Evolutionary conservation across 2,888 invertebrate genomes (phyloP), one percentile per base, ranked within the genome.

Genomic region (Cordilura impudica): DNA sequence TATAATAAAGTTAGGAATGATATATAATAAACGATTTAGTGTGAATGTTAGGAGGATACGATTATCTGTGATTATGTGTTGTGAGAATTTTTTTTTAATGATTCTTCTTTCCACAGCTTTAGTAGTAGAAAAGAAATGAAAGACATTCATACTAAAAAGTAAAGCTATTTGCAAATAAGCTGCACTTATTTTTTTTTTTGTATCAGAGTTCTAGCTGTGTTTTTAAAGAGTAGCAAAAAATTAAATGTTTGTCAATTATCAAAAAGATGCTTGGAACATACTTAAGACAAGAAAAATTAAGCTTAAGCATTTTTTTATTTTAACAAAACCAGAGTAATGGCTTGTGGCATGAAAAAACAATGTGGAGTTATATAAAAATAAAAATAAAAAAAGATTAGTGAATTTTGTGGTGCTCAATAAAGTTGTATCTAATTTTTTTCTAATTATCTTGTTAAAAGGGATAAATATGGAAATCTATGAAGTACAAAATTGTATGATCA

Each of bases 181-280:
- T 71, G 75, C 75, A 71, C 71, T 71, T 72, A 61, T 61, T 39
- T 69, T 60, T 70, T 54, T 16, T 70, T 71, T 71, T 63, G 54
- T 65, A 65, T 75, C 66, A 61, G 79, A 75, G 75, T 71, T 67
- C 51, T 72, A 72, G 79, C 75, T 45, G 79, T 79, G 79, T 75
- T 72, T 39, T 70, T 63, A 78, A 66, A 66, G 53, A 82, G 81
- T 83, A 83, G 84, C 83, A 82, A 81, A 81, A 31, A 84, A 66
- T 76, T 77, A 80, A 67, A 67, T 66, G 35, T 21, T 58, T 74
- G 19, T 75, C 61, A 72, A 67, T 75, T 67, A 72, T 72, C 45
- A 67, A 79, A 79, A 71, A 63, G 66, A 75, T 76, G 69, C 69
- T 69, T 58, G 54, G 6, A 61, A 61, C 56, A 56, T 54, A 75